phyloP scores from a whole-genome alignment of 53 echinoderm and acorn worm genomes.

The Mesocentrotus franciscanus region DNA sequence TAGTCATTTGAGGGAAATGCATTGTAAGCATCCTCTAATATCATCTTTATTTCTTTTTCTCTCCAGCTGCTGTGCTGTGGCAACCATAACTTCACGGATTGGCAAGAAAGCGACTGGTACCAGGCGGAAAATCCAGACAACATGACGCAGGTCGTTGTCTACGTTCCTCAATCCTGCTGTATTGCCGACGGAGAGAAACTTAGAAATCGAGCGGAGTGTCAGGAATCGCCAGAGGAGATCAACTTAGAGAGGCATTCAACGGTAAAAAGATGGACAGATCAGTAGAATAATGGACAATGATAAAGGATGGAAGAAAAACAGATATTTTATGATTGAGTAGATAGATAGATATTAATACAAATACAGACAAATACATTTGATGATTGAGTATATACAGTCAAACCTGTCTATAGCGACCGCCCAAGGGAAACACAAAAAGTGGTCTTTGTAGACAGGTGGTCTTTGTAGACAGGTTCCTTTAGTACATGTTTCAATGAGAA shows the following conservation, averaged over 20 bases:
- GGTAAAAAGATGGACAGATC: slow-evolving; percentile 33
- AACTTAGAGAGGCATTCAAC: slow-evolving; percentile 46
- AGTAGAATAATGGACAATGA: not conserved
- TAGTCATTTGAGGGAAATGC: too few species aligned
- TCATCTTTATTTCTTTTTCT: not conserved
- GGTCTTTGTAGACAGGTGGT: too few species aligned
- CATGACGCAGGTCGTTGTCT: not conserved
- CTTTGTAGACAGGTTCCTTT: too few species aligned
- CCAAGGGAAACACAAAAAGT: too few species aligned
- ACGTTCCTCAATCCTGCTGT: slow-evolving; percentile 87
- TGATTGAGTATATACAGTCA: too few species aligned
- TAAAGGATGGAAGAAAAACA: not conserved
- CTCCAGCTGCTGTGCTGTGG: slow-evolving; percentile 92
- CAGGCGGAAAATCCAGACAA: slow-evolving; percentile 17
- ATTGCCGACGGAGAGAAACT: not conserved
- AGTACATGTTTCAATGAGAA: too few species aligned
- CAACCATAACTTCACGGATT: slow-evolving; percentile 80
- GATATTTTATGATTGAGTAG: not conserved
- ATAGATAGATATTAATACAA: too few species aligned
- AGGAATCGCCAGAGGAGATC: not conserved
- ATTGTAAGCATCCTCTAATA: not conserved
- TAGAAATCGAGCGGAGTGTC: slow-evolving; percentile 33
- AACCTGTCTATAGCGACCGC: too few species aligned
- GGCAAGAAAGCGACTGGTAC: slow-evolving; percentile 80
- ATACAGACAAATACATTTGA: too few species aligned